Conservation (phyloP, 2,113 vertebrate species). For the Falcunculus frontatus region DNA sequence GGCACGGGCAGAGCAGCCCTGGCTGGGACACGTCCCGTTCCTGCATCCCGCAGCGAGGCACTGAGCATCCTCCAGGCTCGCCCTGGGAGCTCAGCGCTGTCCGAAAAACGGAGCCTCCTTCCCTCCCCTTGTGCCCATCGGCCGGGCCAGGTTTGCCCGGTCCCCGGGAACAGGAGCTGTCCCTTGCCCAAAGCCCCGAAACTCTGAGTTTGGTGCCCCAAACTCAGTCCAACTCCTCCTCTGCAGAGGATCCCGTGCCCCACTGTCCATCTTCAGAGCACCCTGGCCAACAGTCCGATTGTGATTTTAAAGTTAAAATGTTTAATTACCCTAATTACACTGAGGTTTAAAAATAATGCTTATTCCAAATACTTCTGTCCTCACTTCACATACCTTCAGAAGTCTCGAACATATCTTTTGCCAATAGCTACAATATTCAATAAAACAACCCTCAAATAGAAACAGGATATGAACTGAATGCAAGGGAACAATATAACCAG, state of each 20-base stretch:
- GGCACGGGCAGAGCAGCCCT: background rate
- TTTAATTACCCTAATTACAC: background rate
- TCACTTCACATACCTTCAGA: background rate
- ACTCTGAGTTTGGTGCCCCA: rapidly evolving
- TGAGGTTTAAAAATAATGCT: background rate
- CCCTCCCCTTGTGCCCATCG: rapidly evolving
- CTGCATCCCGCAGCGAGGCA: background rate
- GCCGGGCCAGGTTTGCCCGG: background rate
- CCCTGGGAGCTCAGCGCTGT: background rate
- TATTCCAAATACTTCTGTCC: background rate
- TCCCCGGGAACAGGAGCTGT: rapidly evolving
- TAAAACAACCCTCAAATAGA: background rate
- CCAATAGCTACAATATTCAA: background rate
- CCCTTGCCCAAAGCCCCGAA: background rate
- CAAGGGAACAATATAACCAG: background rate
- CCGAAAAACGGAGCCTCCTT: background rate
- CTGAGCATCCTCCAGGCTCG: background rate
- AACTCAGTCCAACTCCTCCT: background rate
- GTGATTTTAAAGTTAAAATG: background rate
- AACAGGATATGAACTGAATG: background rate
- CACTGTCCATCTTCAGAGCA: background rate
- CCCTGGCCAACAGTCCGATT: background rate
- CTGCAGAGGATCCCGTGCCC: background rate
- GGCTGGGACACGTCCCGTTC: background rate
- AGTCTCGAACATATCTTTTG: rapidly evolving